phyloP scores from a whole-genome alignment of 2,113 vertebrate genomes.

The Otus sunia region DNA sequence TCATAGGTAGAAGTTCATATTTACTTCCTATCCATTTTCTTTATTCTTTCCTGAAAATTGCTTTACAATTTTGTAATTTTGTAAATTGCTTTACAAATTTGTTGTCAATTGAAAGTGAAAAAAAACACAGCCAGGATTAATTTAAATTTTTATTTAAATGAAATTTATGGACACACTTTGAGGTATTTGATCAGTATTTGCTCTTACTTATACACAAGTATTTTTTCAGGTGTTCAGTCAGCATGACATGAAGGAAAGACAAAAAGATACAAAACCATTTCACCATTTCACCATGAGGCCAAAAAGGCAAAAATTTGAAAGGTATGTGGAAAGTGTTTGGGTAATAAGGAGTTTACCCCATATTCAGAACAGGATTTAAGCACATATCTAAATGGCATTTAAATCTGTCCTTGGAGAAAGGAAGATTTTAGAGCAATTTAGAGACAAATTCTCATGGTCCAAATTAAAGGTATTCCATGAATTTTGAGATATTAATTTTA shows the following conservation, averaged over 20 bases:
- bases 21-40: background rate
- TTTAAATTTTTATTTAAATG: constrained; percentile 25
- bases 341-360: background rate
- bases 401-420: background rate
- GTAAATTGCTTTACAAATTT: background rate
- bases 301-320: background rate
- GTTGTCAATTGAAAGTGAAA: background rate
- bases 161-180: constrained; percentile 18
- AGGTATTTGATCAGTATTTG: constrained; percentile 22
- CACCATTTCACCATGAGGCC: background rate
- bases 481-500: background rate
- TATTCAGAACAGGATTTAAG: background rate
- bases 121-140: background rate
- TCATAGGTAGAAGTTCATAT: background rate
- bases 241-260: background rate
- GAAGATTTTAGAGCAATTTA: background rate
- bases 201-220: background rate
- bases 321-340: background rate
- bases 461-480: background rate
- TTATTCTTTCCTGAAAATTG: background rate
- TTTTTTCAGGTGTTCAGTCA: constrained; percentile 6
- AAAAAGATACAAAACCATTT: background rate
- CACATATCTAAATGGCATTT: background rate
- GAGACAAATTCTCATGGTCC: background rate
- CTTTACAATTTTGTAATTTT: too few relatives aligned